Percentiles rank a stretch among this genome's conserved stretches.
phyloP scores from a whole-genome alignment of 1,140 invertebrate genomes.

The Mamestra configurata region DNA sequence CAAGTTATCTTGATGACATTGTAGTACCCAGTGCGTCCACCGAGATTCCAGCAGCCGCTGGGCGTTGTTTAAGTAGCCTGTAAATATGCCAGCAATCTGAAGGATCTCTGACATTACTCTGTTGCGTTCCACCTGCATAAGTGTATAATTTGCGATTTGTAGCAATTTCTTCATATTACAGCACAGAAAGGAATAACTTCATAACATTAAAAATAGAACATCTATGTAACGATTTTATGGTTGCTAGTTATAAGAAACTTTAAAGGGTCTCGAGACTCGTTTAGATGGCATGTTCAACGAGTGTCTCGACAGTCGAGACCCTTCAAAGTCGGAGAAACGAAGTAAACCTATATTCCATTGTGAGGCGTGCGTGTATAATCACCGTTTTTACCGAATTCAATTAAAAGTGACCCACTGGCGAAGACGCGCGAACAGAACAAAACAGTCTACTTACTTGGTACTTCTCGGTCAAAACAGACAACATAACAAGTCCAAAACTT shows the following conservation, averaged over 20 bases:
- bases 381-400: slow-evolving; percentile 82
- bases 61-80: slow-evolving; percentile 36
- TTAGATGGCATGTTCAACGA: not conserved
- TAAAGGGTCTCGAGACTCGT: not conserved
- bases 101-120: slow-evolving; percentile 40
- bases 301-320: slow-evolving; percentile 32
- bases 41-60: slow-evolving; percentile 40
- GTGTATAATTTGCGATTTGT: slow-evolving; percentile 47
- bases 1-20: slow-evolving; percentile 32
- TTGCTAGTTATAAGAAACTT: not conserved
- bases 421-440: slow-evolving; percentile 66
- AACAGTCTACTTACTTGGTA: slow-evolving; percentile 61
- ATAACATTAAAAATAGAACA: slow-evolving; percentile 24
- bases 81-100: slow-evolving; percentile 43
- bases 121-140: slow-evolving; percentile 20
- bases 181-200: slow-evolving; percentile 24
- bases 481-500: slow-evolving; percentile 63
- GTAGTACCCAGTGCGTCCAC: slow-evolving; percentile 10
- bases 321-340: slow-evolving; percentile 63
- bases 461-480: slow-evolving; percentile 40
- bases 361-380: slow-evolving; percentile 83
- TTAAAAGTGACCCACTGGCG: slow-evolving; percentile 84
- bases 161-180: slow-evolving; percentile 42
- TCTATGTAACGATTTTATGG: too few species aligned
- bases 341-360: slow-evolving; percentile 77